A percentile compares a stretch with the other conserved stretches of the same genome.
Evolutionary conservation across 2,888 invertebrate species (phyloP).

Genomic region (Sarcophaga carnaria): DNA sequence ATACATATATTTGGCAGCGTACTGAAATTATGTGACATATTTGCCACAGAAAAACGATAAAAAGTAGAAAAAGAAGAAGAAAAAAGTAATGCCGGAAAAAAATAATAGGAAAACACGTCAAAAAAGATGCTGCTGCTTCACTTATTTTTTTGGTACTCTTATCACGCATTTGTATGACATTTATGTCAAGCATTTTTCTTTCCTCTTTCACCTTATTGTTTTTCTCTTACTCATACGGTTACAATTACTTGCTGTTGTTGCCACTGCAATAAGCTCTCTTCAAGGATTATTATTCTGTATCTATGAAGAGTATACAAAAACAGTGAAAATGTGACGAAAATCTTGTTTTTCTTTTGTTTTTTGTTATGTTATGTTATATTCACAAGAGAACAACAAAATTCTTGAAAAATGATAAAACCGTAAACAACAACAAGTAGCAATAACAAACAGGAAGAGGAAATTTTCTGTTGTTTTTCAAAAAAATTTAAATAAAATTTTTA

Average conservation of each 20-base stretch:
- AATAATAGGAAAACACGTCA: slow-evolving; percentile 24
- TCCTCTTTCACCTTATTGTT: not conserved
- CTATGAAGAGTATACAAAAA: slow-evolving; percentile 33
- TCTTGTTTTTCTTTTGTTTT: not conserved
- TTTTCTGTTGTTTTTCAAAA: not conserved
- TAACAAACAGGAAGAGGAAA: slow-evolving; percentile 19
- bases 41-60: not conserved
- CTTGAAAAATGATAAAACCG: slow-evolving; percentile 27
- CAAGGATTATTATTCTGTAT: slow-evolving; percentile 37
- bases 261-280: slow-evolving; percentile 9
- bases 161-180: slow-evolving; percentile 66
- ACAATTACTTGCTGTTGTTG: not conserved
- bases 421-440: not conserved
- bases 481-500: slow-evolving; percentile 10
- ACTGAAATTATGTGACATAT: slow-evolving; percentile 52
- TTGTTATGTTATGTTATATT: slow-evolving; percentile 3
- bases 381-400: slow-evolving; percentile 16
- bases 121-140: slow-evolving; percentile 39
- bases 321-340: not conserved
- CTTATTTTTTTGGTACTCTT: slow-evolving; percentile 51
- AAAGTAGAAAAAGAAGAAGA: not conserved
- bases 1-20: slow-evolving; percentile 22
- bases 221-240: not conserved
- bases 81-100: slow-evolving; percentile 23
- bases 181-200: slow-evolving; percentile 59